Evolutionary conservation across 2,113 vertebrate genomes (phyloP), one percentile per base, ranked within the genome.

Genomic region (Himantopus leucocephalus): DNA sequence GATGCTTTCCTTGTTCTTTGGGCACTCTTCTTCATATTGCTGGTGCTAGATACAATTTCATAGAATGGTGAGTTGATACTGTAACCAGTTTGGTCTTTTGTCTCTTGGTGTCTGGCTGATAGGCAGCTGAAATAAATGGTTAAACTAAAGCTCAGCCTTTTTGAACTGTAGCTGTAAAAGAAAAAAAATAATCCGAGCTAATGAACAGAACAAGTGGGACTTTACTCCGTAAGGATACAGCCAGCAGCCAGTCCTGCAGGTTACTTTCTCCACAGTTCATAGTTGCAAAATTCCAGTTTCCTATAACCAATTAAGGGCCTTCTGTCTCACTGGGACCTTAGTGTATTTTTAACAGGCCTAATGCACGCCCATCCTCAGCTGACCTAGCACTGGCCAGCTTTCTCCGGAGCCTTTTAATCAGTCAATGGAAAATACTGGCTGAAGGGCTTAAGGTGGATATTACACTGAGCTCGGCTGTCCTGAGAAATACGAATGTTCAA

Each of bases 341-440:
- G 88, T 70, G 0, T 92, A 87, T 96, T 95, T 95, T 96, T 95
- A 96, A 80, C 85, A 83, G 75, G 10, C 72, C 58, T 83, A 43
- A 79, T 37, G 66, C 8, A 0, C 67, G 67, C 75, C 91, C 91
- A 67, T 83, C 67, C 83, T 92, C 83, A 91, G 94, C 91, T 94
- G 91, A 95, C 59, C 82, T 66, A 60, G 83, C 63, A 37, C 79
- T 30, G 50, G 34, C 32, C 83, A 58, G 73, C 93, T 76, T 91
- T 73, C 93, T 53, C 76, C 80, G 72, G 73, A 74, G 80, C 64
- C 79, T 84, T 96, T 90, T 80, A 81, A 74, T 91, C 94, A 82
- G 60, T 47, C 88, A 88, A 0, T 71, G 95, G 94, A 96, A 92
- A 96, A 86, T 86, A 47, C 68, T 91, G 80, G 18, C 89, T 92